Base-by-base conservation (phyloP, 2,888 invertebrate genomes). In the Chrysolina oricalcia region DNA sequence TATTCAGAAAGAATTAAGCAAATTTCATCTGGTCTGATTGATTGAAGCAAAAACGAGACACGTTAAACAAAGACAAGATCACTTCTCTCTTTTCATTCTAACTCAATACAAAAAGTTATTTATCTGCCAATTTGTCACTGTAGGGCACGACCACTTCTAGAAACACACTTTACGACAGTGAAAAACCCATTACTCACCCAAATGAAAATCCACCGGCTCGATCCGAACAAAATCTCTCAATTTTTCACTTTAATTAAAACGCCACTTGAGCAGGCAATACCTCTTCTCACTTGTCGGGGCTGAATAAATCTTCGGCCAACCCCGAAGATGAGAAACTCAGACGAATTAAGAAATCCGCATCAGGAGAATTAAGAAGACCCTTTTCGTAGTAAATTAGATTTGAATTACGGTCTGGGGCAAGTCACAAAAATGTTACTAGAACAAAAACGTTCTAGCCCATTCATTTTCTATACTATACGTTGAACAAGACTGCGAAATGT, bases 371-470 rank as follows among this genome's bases (percentile, higher is more conserved):
- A 81, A 81, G 79, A 76, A 77, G 78, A 78, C 78, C 77, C 78
- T 70, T 68, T 77, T 74, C 76, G 63, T 62, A 76, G 71, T 75
- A 79, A 78, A 78, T 82, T 77, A 77, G 75, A 68, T 74, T 66
- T 79, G 78, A 82, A 80, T 81, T 80, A 81, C 78, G 71, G 75
- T 75, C 64, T 53, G 74, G 77, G 78, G 76, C 70, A 66, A 74
- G 79, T 78, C 71, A 80, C 81, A 83, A 27, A n/a, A 9, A 59
- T 27, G 23, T 6, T 0, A 23, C 21, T 21, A 23, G 21, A 21
- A 8, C 35, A 35, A 35, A 35, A 35, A 35, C 8, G 35, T 35
- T 35, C 4, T 8, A 6, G 8, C 35, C 8, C 35, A 3, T 35
- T 35, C 8, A n/a, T n/a, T n/a, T n/a, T n/a, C n/a, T n/a, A n/a